Evolutionary conservation across 2,113 vertebrate species (phyloP).

Genomic region (Bolborhynchus lineola): DNA sequence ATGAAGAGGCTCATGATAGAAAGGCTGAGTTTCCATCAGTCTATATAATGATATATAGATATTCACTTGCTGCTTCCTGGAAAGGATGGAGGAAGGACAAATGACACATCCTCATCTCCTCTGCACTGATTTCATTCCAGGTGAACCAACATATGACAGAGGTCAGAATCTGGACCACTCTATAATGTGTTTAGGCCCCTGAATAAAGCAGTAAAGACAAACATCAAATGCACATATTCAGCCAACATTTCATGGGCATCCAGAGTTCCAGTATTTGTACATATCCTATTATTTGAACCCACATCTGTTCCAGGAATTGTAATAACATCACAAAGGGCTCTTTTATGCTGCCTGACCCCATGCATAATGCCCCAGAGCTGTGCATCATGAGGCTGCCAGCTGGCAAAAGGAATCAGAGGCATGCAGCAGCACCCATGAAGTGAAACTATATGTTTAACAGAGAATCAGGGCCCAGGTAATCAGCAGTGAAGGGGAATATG

Average conservation of each 20-base stretch:
- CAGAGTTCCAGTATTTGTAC: constrained; percentile 17
- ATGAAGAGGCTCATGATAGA: neutral
- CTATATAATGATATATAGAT: neutral
- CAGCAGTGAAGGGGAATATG: neutral
- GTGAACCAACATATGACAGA: neutral
- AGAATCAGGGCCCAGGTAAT: constrained; percentile 40
- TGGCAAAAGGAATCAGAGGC: neutral
- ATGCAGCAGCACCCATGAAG: neutral
- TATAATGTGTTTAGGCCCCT: neutral
- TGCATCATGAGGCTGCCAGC: constrained; percentile 45
- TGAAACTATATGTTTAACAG: constrained; percentile 9
- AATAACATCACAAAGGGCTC: constrained; percentile 63
- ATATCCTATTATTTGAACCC: neutral
- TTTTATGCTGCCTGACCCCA: constrained; percentile 58
- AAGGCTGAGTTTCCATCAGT: neutral
- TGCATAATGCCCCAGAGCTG: constrained; percentile 6
- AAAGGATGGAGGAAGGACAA: neutral
- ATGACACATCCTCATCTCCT: neutral
- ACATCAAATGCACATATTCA: neutral
- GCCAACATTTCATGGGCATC: neutral
- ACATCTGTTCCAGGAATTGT: constrained; percentile 38
- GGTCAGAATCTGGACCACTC: neutral
- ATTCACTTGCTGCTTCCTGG: neutral
- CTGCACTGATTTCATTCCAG: neutral
- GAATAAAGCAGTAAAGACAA: neutral